Evolutionary conservation across 2,888 invertebrate species (phyloP), one percentile per base, ranked within the genome.

Genomic region (Nezara viridula): DNA sequence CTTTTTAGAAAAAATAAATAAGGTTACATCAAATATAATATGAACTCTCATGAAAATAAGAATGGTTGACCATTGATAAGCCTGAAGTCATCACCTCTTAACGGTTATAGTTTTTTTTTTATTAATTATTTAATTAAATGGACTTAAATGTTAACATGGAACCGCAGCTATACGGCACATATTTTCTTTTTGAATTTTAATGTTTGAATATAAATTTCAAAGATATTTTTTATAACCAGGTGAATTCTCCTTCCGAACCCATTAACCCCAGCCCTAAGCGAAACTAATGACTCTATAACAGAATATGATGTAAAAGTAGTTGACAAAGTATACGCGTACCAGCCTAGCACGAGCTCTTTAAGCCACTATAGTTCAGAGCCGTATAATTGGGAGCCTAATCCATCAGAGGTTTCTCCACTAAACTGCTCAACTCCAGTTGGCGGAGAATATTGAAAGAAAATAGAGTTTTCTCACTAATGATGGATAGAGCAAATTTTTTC

Each of bases 361-460:
- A 44, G 44, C 81, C 44, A 47, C 44, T 37, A 81, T 44, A n/a
- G 44, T 9, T n/a, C 12, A 21, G 12, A 81, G 44, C 77, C 44
- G n/a, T 40, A 47, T 44, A 81, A 81, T 44, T 44, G 81, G 37
- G 16, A 6, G 32, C 7, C 12, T 81, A 44, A 81, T 44, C 44
- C n/a, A 44, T n/a, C n/a, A 44, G 44, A 24, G 44, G 40, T 81
- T 81, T 81, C 81, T 44, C 81, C 81, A 47, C 81, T 44, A 40
- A 40, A 44, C 44, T 37, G 66, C 1, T 32, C 21, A 37, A 27
- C 60, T 37, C 14, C 24, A 73, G 32, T 37, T 6, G 2, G 2
- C 32, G 27, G 37, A 12, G 27, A 19, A 73, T 73, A 73, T 73
- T 32, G 37, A 73, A 73, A 73, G 6, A 21, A 19, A 27, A 73